phyloP scores from a whole-genome alignment of 2,888 invertebrate genomes.

The Lydus trimaculatus region DNA sequence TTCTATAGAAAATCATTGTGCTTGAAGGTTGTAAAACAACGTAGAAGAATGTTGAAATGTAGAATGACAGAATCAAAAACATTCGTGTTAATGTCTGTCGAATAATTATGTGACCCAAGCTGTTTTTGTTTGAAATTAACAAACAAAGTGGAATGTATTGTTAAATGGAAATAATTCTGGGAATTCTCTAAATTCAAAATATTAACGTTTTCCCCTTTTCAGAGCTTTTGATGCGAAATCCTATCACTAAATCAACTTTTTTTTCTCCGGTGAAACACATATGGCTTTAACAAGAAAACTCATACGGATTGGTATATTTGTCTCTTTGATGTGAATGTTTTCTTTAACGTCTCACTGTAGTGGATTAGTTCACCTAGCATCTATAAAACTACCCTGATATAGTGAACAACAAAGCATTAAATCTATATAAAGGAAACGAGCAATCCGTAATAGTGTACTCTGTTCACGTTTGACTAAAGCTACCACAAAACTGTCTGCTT shows the following conservation, averaged over 20 bases:
- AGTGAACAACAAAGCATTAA: slow-evolving; percentile 5
- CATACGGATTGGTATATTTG: neutral
- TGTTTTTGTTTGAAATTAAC: too few species aligned
- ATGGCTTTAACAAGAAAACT: neutral
- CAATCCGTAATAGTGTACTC: slow-evolving; percentile 20
- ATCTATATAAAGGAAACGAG: neutral
- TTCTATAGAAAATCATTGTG: neutral
- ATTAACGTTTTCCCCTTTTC: too few species aligned
- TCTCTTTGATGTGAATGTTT: neutral
- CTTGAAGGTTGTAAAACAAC: too few species aligned
- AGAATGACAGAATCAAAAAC: too few species aligned
- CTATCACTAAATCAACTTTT: too few species aligned
- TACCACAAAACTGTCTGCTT: slow-evolving; percentile 28
- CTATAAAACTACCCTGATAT: neutral
- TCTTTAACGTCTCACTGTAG: neutral
- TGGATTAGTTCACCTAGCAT: neutral
- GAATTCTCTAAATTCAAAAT: too few species aligned
- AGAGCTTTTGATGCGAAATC: too few species aligned
- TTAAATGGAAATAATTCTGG: neutral
- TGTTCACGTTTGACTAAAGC: slow-evolving; percentile 36
- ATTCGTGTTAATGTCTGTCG: too few species aligned
- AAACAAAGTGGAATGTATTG: too few species aligned
- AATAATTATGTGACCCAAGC: too few species aligned
- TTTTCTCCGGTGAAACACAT: too few species aligned
- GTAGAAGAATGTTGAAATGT: too few species aligned